Base-by-base conservation (phyloP, 1,140 invertebrate genomes). In the Drosophila ohnishii region DNA sequence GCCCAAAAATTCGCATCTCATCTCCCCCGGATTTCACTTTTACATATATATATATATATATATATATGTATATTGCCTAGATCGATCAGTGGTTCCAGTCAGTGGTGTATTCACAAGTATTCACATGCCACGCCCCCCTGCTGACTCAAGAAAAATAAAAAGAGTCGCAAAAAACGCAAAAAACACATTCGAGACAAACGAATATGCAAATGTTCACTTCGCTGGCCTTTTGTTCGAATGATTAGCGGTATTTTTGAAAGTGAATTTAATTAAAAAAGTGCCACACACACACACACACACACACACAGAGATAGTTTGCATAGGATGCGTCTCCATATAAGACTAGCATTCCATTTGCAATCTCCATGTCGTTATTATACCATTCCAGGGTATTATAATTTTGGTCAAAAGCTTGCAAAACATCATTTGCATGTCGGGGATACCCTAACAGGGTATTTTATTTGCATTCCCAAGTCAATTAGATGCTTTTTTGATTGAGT, bases 211-310 rank as follows among this genome's bases (percentile, higher is more conserved):
- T 77, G 60, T 75, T 75, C 53, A 39, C 62, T 14, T 56, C 48
- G 48, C 58, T 69, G 47, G 39, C 42, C 62, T 76, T 76, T 80
- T 69, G 63, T 80, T 84, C 70, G 51, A 86, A 81, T 87, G 79
- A 83, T 86, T 87, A 86, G 82, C 82, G 82, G 83, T 83, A 86
- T 87, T 87, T 86, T 87, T 86, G 82, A 86, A 86, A 86, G 82
- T 87, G 79, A 82, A 87, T 86, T 87, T 86, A 87, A 86, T 86
- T 86, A 86, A 86, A 80, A 87, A 59, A 70, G 50, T 71, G 51
- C 42, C 35, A 69, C 35, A 67, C 59, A 55, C 48, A 61, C 45
- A 71, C 35, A 69, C 35, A 67, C 59, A 55, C 48, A 61, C 45
- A 71, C 14, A 70, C 25, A 16, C 8, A 66, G 32, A 62, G 67